Percentiles rank a stretch among this genome's conserved stretches.
Conservation (phyloP, 2,113 vertebrate species). For the Artemisiospiza belli region DNA sequence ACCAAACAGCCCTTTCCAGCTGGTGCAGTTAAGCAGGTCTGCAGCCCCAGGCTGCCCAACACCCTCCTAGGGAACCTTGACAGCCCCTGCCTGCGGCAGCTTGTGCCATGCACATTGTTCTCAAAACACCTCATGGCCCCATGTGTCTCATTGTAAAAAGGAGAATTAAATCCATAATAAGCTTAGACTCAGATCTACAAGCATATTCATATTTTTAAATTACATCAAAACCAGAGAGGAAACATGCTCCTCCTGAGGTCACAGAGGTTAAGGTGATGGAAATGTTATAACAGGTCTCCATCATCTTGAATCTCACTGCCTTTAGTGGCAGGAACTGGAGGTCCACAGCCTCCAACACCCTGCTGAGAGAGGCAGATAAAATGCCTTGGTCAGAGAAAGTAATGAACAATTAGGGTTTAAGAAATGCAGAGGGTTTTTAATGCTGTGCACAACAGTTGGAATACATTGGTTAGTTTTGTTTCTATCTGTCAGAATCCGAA, state of each 20-base stretch:
- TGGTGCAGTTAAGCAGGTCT: not conserved
- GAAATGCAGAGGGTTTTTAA: not conserved
- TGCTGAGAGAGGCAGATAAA: not conserved
- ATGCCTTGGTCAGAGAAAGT: not conserved
- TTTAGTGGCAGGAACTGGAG: not conserved
- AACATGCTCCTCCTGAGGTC: fast-evolving
- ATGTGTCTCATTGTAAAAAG: not conserved
- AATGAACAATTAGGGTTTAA: not conserved
- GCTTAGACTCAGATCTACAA: not conserved
- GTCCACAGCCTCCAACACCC: not conserved
- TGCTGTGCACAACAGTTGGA: not conserved
- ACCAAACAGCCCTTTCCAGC: not conserved
- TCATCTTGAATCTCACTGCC: not conserved
- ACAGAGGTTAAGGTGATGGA: not conserved
- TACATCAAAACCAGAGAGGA: not conserved
- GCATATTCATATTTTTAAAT: not conserved
- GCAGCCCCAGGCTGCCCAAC: not conserved
- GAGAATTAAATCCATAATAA: not conserved
- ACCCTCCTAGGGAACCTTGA: not conserved
- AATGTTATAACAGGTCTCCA: not conserved
- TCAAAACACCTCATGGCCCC: not conserved
- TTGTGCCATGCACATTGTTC: fast-evolving
- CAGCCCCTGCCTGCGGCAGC: not conserved
- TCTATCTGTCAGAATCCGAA: not conserved
- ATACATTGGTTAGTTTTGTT: not conserved